Evolutionary conservation across 2,888 invertebrate species (phyloP), one percentile per base, ranked within the genome.

Genomic region (Aporophyla lueneburgensis): DNA sequence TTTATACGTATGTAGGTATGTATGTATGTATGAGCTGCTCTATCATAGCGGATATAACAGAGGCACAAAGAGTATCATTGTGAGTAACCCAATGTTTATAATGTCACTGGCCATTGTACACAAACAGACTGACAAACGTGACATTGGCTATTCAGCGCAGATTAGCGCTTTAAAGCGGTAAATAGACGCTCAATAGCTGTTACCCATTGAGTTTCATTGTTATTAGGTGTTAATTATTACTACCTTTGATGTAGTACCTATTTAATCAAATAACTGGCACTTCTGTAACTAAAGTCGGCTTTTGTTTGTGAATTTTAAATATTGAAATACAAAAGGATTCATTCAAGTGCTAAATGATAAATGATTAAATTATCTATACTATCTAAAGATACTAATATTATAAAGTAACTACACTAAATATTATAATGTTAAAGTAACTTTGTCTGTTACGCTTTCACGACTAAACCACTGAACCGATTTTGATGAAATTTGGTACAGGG

Each of bases 141-240:
- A 80, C 83, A 61, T 68, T 49, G 54, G 46, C 79, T 88, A 83
- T 82, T 83, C 70, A 78, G 71, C 78, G 69, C 63, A 82, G 81
- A 84, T 87, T 88, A 88, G 40, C 73, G 71, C 58, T 54, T 82
- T 75, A 74, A 65, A 72, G 68, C 56, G 56, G 70, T 77, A 74
- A 82, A 80, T 70, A 75, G 40, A 70, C 27, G 49, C 43, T 76
- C 46, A 73, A 78, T 74, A 58, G 62, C 19, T 70, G 54, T 21
- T 59, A 19, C 63, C 27, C 33, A 71, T 79, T 74, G 58, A 53
- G 40, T 21, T 46, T 40, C 49, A 65, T 76, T 70, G 73, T 76
- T 71, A 84, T n/a, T 40, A 69, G 49, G 67, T 76, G 77, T 27
- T 74, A 86, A 84, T 80, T 7, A 33, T n/a, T 53, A n/a, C 49